Conservation (phyloP, 2,797 vertebrate genomes). For the Phaenicophaeus curvirostris region DNA sequence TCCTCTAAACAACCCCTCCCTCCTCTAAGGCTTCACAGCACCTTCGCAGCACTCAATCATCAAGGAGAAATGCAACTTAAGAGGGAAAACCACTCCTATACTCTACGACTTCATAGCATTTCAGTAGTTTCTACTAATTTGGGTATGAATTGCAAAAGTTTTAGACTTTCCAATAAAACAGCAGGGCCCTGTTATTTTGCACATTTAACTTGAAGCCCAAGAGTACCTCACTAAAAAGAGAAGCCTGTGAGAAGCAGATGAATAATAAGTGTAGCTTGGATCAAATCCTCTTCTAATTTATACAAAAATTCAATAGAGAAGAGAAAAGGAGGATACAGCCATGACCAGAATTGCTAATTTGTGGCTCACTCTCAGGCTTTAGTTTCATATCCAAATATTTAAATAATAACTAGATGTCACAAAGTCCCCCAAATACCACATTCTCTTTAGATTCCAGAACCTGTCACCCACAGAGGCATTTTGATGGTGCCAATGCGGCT, state of each 20-base stretch:
- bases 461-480: neutral
- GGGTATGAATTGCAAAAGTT: neutral
- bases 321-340: neutral
- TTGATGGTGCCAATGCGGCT: neutral
- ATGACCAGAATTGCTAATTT: neutral
- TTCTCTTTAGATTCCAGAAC: neutral
- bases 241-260: neutral
- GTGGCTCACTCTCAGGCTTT: neutral
- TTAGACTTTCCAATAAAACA: neutral
- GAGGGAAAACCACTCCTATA: neutral
- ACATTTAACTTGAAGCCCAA: neutral
- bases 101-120: neutral
- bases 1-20: neutral
- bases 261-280: neutral
- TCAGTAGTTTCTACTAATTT: neutral
- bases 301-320: neutral
- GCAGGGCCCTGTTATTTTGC: neutral
- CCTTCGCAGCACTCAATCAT: neutral
- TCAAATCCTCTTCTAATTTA: conserved; percentile 18
- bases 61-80: neutral
- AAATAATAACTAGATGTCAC: neutral
- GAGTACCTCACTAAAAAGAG: neutral
- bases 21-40: neutral
- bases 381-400: neutral
- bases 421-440: neutral